These are phyloP conservation scores for Lytechinus variegatus DNA, from an alignment of 35 echinoderm and acorn worm species.

Conservation along the genomic window DNA sequence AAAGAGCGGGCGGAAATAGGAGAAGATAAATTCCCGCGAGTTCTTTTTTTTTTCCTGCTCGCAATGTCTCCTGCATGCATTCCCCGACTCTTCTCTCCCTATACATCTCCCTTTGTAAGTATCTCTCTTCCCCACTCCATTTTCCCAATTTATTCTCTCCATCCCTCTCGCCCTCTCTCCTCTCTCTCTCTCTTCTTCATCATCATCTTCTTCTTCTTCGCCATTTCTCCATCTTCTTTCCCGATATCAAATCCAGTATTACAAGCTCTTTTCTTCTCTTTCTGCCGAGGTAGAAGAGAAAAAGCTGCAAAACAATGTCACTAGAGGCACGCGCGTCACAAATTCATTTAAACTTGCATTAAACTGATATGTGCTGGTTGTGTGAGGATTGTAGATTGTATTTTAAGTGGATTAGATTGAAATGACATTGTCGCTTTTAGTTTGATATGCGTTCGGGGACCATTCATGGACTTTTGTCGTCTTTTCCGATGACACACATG, in stretches of 20 bases:
- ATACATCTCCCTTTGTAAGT: background rate
- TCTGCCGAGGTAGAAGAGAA: background rate
- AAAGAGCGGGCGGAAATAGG: conserved; percentile 46
- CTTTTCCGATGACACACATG: conserved; percentile 14
- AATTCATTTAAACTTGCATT: conserved; percentile 53
- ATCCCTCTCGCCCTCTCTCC: background rate
- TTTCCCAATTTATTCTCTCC: background rate
- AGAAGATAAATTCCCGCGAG: conserved; percentile 31
- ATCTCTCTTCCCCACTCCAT: background rate
- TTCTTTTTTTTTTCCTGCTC: background rate
- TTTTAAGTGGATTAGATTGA: conserved; percentile 46
- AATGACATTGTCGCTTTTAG: conserved; percentile 45
- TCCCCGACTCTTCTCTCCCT: background rate
- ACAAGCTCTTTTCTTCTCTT: background rate
- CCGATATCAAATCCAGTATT: background rate
- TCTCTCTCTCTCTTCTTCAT: background rate
- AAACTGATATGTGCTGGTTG: conserved; percentile 20
- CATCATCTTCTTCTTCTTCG: background rate
- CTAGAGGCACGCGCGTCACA: conserved; percentile 28
- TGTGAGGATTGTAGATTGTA: conserved; percentile 39
- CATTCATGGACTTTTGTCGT: conserved; percentile 25
- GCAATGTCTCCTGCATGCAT: background rate
- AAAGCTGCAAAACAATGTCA: conserved; percentile 2
- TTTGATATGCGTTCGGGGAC: conserved; percentile 40
- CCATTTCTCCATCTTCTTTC: background rate